Conservation (phyloP, 2,797 vertebrate species). For the Esox lucius region DNA sequence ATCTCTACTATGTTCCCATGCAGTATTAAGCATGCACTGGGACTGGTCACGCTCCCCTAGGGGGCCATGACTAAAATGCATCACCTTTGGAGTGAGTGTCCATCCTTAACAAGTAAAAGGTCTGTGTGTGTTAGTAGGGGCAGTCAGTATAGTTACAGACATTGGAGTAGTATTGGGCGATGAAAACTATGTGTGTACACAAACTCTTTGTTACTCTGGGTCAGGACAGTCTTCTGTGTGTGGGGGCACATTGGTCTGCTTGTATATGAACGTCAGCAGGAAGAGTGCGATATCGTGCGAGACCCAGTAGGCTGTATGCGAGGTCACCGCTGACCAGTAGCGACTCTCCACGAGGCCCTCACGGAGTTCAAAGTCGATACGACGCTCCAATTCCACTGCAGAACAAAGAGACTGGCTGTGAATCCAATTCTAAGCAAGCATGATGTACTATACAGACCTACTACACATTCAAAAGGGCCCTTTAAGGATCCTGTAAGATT, state of each 20-base stretch:
- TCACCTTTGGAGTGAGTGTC: slow-evolving; percentile 51
- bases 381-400: slow-evolving; percentile 92
- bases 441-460: background rate
- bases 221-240: slow-evolving; percentile 56
- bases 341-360: slow-evolving; percentile 97
- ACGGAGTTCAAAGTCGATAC: slow-evolving; percentile 94
- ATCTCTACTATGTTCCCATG: slow-evolving; percentile 6
- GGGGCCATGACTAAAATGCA: slow-evolving; percentile 44
- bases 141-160: slow-evolving; percentile 22
- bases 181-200: slow-evolving; percentile 24
- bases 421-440: background rate
- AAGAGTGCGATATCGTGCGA: slow-evolving; percentile 96
- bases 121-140: slow-evolving; percentile 3
- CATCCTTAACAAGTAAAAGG: slow-evolving; percentile 34
- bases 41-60: slow-evolving; percentile 48
- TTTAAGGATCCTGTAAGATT: too few species aligned
- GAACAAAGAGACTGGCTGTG: slow-evolving; percentile 33
- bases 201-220: slow-evolving; percentile 55
- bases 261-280: slow-evolving; percentile 93
- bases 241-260: slow-evolving; percentile 68
- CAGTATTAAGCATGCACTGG: background rate
- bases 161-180: slow-evolving; percentile 23
- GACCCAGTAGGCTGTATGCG: slow-evolving; percentile 97
- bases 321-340: slow-evolving; percentile 98
- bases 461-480: background rate